A percentile compares a stretch with the other conserved stretches of the same genome.
These are phyloP conservation scores for Archips crataeganus DNA, from an alignment of 2,888 invertebrate genomes.

Conservation along the genomic window DNA sequence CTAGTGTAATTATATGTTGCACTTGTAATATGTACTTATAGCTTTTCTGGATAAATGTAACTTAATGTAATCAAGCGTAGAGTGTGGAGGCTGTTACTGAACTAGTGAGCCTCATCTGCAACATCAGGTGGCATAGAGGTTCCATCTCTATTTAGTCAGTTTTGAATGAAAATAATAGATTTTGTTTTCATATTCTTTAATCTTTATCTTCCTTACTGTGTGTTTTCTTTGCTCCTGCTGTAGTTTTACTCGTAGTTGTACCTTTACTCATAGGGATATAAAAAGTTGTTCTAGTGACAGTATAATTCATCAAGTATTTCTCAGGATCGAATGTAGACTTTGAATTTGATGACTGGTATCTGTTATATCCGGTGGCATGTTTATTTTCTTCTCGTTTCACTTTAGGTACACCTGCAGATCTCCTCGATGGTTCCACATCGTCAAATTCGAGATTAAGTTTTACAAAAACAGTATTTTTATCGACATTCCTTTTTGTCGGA, in stretches of 20 bases:
- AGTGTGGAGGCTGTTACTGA: too few species aligned
- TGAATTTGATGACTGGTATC: neutral
- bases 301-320: constrained; percentile 2
- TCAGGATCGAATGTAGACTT: neutral
- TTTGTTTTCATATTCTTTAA: too few species aligned
- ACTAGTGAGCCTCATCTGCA: too few species aligned
- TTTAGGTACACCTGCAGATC: neutral
- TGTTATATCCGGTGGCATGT: neutral
- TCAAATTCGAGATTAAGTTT: constrained; percentile 4
- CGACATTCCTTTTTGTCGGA: neutral
- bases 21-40: too few species aligned
- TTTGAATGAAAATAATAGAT: too few species aligned
- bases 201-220: neutral
- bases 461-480: neutral
- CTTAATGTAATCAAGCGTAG: too few species aligned
- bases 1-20: too few species aligned
- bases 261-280: neutral
- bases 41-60: too few species aligned
- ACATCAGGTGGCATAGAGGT: too few species aligned
- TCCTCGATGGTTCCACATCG: neutral
- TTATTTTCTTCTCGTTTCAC: neutral
- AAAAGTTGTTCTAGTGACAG: constrained; percentile 2
- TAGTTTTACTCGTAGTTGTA: neutral
- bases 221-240: neutral
- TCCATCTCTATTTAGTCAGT: too few species aligned